These are phyloP conservation scores for Tachysurus fulvidraco DNA, from an alignment of 2,113 vertebrate genomes.

Conservation along the genomic window DNA sequence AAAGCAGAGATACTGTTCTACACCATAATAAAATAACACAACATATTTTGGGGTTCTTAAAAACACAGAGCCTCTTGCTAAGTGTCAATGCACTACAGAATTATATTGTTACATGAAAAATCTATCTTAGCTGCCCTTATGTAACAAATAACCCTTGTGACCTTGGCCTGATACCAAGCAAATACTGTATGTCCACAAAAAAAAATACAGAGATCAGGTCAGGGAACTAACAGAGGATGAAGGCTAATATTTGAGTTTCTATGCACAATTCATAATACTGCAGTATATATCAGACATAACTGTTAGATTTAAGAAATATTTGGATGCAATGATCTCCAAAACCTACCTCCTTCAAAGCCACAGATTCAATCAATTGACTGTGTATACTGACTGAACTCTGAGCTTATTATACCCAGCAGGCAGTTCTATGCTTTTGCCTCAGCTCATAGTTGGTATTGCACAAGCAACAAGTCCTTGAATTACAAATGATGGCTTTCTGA, in stretches of 20 bases:
- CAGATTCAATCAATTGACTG: slow-evolving; percentile 36
- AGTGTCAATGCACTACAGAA: not conserved
- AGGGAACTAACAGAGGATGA: not conserved
- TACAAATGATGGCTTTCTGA: not conserved
- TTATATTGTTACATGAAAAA: not conserved
- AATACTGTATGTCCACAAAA: not conserved
- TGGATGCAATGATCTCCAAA: slow-evolving; percentile 16
- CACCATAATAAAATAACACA: not conserved
- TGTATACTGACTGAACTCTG: slow-evolving; percentile 32
- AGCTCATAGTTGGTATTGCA: slow-evolving; percentile 22
- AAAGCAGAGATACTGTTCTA: not conserved
- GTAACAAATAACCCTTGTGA: not conserved
- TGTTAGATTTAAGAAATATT: slow-evolving; percentile 23
- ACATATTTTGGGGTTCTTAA: not conserved
- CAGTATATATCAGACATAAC: slow-evolving; percentile 1
- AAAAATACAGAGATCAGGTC: not conserved
- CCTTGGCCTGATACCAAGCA: slow-evolving; percentile 7
- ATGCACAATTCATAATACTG: not conserved
- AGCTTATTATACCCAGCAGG: slow-evolving; percentile 16
- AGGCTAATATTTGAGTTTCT: not conserved
- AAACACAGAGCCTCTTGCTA: not conserved
- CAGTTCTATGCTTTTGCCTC: slow-evolving; percentile 23
- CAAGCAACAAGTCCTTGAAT: slow-evolving; percentile 39
- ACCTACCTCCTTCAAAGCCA: slow-evolving; percentile 31
- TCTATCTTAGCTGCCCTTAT: not conserved